phyloP scores from a whole-genome alignment of 2,888 invertebrate genomes.

The Luperina nickerlii region DNA sequence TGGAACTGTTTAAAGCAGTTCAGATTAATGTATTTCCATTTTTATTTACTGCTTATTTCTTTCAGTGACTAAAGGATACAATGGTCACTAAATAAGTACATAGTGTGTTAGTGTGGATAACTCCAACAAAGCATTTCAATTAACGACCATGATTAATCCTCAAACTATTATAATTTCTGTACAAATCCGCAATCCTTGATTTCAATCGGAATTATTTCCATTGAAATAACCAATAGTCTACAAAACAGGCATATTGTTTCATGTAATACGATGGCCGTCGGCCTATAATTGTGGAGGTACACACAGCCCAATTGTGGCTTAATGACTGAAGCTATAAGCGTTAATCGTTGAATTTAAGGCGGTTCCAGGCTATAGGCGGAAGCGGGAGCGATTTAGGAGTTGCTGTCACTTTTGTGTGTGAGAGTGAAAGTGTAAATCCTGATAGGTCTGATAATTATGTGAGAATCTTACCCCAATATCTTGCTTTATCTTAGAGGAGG shows the following conservation, averaged over 20 bases:
- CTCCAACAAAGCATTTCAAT: conserved; percentile 16
- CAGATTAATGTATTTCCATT: too few species aligned
- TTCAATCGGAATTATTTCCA: conserved; percentile 58
- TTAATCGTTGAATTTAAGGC: conserved; percentile 80
- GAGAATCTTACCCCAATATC: background rate
- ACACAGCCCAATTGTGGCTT: conserved; percentile 83
- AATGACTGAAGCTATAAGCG: conserved; percentile 85
- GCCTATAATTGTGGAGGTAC: conserved; percentile 79
- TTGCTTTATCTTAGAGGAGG: background rate
- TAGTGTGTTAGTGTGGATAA: background rate
- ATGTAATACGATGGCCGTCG: conserved; percentile 72
- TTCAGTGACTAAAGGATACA: too few species aligned
- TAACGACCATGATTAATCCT: conserved; percentile 41
- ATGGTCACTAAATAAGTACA: too few species aligned
- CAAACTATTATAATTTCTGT: conserved; percentile 34
- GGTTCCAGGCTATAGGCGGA: conserved; percentile 60
- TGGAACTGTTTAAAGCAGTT: too few species aligned
- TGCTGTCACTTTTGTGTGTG: conserved; percentile 17
- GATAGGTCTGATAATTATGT: background rate
- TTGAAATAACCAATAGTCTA: conserved; percentile 52
- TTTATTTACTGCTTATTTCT: too few species aligned
- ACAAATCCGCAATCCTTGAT: conserved; percentile 50
- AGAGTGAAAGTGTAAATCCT: conserved; percentile 9
- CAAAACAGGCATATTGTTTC: conserved; percentile 59
- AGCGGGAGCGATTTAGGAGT: conserved; percentile 57